These are phyloP conservation scores for Morinoia aosen DNA, from an alignment of 2,888 invertebrate genomes.

Conservation along the genomic window DNA sequence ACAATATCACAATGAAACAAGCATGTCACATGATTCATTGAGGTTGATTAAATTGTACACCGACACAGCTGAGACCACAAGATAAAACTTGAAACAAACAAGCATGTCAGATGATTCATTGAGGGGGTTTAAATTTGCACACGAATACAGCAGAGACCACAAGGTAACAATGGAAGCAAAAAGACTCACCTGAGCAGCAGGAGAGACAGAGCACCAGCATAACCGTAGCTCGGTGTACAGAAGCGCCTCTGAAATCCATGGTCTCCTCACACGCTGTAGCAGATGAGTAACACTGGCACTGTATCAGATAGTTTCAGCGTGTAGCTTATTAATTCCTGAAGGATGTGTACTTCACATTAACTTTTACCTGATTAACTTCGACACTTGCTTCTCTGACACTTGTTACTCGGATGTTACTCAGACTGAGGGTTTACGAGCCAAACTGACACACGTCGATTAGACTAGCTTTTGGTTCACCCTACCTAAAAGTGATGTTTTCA, in stretches of 20 bases:
- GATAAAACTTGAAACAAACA: neutral
- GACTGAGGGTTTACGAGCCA: no score
- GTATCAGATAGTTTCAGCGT: neutral
- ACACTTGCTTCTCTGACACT: no score
- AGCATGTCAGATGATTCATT: neutral
- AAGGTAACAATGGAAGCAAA: no score
- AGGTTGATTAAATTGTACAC: no score
- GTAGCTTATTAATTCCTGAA: neutral
- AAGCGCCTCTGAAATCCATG: neutral
- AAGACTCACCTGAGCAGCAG: neutral
- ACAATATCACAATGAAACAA: no score
- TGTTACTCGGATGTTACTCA: no score
- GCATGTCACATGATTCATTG: no score
- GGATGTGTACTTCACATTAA: neutral
- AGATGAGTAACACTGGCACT: neutral
- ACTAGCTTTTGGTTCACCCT: no score
- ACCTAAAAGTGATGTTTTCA: neutral
- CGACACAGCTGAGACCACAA: neutral
- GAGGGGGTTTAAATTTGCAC: neutral
- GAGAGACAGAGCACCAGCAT: neutral
- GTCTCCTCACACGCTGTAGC: neutral
- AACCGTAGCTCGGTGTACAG: neutral
- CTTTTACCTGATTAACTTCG: neutral
- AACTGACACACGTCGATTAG: no score
- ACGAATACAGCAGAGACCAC: neutral